phyloP scores from a whole-genome alignment of 2,888 invertebrate genomes.

The Gasteruption jaculator region DNA sequence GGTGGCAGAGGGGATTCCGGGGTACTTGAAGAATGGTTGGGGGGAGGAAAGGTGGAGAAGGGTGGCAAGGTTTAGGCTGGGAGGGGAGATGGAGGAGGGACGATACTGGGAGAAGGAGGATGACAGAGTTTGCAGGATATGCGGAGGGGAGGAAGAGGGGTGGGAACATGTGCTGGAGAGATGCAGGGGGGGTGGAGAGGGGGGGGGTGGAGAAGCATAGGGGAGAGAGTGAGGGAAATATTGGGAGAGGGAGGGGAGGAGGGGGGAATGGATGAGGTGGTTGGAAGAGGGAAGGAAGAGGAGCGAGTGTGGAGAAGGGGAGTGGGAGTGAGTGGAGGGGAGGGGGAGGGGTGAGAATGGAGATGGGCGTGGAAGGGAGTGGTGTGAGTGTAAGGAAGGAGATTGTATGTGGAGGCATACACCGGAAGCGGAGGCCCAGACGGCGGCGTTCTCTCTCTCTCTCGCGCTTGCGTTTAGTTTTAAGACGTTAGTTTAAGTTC shows the following conservation, averaged over 20 bases:
- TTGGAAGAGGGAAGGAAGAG: neutral
- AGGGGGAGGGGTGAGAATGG: neutral
- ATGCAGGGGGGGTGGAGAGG: slow-evolving; percentile 1
- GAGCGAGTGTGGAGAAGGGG: neutral
- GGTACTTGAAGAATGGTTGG: slow-evolving; percentile 7
- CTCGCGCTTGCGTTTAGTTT: too few relatives aligned
- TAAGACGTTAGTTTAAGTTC: too few relatives aligned
- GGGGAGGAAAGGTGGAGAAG: slow-evolving; percentile 1
- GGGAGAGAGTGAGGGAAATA: slow-evolving; percentile 1
- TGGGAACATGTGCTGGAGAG: slow-evolving; percentile 6
- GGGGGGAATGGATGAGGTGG: slow-evolving; percentile 5
- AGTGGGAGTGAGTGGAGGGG: neutral
- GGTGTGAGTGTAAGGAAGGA: too few relatives aligned
- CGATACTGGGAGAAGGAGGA: slow-evolving; percentile 6
- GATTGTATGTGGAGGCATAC: too few relatives aligned
- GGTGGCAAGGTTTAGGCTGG: slow-evolving; percentile 7
- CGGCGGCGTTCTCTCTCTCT: too few relatives aligned
- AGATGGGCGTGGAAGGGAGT: too few relatives aligned
- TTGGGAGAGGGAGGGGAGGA: slow-evolving; percentile 3
- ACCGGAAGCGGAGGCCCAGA: too few relatives aligned
- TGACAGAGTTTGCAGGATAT: slow-evolving; percentile 4
- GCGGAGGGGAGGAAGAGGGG: slow-evolving; percentile 3
- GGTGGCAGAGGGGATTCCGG: neutral
- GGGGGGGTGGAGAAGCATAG: neutral
- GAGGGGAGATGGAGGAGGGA: slow-evolving; percentile 6